Base-by-base conservation (phyloP, 2,888 invertebrate genomes). In the Pseudoips prasinana region DNA sequence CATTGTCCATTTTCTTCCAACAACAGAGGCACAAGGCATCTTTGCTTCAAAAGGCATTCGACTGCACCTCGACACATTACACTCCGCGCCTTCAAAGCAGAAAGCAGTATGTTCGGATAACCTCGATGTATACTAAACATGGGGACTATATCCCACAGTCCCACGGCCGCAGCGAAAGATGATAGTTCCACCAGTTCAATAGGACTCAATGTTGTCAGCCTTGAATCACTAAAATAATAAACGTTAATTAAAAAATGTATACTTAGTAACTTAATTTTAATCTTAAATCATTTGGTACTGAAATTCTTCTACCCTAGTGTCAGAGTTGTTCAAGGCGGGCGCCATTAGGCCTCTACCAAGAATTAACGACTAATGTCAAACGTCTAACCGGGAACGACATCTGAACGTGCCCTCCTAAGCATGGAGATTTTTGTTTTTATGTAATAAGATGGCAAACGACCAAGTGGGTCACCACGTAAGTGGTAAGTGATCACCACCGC, bases 61-160 rank as follows among this genome's bases (percentile, higher is more conserved):
- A 87, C 20, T 0, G 86, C 79, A 0, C 82, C 85, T 3, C 86
- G 63, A 55, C 85, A 89, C 7, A 82, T 62, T n/a, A 60, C 65
- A 18, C 53, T 64, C 10, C 69, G 66, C 1, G 64, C 48, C 36
- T 70, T 79, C 2, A 81, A 52, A 3, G 79, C 87, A 0, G 61
- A 43, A 0, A 87, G 50, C 19, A 88, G 46, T 19, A 89, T 49
- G 23, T 58, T 57, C 0, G 86, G 82, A 25, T 75, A 58, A 0
- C 88, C 88, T 9, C 79, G 63, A 22, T 83, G 76, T 6, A 77
- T 64, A 43, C 76, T 87, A 57, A 87, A 86, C 1, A 70, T 58
- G 0, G 85, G 84, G 0, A 82, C 67, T 1, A 85, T 34, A 0
- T 78, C 86, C 85, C 92, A 90, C 17, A 92, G 77, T 0, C 89